A percentile compares a stretch with the other conserved stretches of the same genome.
phyloP scores from a whole-genome alignment of 2,113 vertebrate species.

The Drymodes brunneopygia region DNA sequence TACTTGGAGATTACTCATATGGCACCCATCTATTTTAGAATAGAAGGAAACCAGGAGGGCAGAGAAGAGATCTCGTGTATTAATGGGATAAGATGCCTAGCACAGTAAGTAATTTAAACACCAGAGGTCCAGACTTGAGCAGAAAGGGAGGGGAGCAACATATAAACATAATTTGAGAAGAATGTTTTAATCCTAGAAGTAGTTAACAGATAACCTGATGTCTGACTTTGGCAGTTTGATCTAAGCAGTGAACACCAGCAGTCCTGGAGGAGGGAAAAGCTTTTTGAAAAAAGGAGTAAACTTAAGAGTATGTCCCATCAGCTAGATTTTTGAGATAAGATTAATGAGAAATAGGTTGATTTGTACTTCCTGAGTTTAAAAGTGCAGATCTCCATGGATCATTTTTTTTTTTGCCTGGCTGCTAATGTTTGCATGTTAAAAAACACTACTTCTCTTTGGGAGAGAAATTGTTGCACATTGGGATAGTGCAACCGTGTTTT shows the following conservation, averaged over 20 bases:
- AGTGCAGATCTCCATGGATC: conserved; percentile 26
- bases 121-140: neutral
- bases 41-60: neutral
- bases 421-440: neutral
- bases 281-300: neutral
- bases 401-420: neutral
- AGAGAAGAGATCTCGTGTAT: neutral
- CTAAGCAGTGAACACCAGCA: neutral
- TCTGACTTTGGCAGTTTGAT: neutral
- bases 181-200: conserved; percentile 5
- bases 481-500: neutral
- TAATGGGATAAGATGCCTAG: neutral
- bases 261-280: neutral
- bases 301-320: neutral
- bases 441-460: neutral
- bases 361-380: conserved; percentile 56
- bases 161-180: conserved; percentile 4
- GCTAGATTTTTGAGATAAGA: conserved; percentile 36
- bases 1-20: neutral
- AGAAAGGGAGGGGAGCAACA: neutral
- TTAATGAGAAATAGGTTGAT: conserved; percentile 53
- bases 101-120: neutral
- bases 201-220: neutral
- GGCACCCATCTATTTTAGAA: conserved; percentile 15
- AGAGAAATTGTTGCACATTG: neutral